Evolutionary conservation across 1,140 invertebrate genomes (phyloP).

Genomic region (Ips nitidus): DNA sequence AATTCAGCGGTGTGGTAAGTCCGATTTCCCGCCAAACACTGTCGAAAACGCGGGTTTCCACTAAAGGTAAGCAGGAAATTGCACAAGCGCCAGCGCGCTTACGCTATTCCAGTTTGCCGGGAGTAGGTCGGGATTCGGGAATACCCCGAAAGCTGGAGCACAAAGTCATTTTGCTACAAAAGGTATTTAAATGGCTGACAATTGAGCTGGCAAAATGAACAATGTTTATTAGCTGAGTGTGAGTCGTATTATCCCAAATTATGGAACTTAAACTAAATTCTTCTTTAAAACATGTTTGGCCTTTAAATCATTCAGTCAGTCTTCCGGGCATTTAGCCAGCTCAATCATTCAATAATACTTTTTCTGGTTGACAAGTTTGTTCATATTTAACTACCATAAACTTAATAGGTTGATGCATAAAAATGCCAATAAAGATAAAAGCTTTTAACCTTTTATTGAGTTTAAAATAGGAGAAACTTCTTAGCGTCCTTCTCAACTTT

Average conservation of each 20-base stretch:
- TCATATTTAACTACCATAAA: too few relatives aligned
- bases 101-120: slow-evolving; percentile 8
- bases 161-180: slow-evolving; percentile 3
- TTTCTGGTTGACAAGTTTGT: too few relatives aligned
- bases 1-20: too few relatives aligned
- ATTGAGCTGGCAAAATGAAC: too few relatives aligned
- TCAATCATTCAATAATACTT: too few relatives aligned
- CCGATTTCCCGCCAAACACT: slow-evolving; percentile 18
- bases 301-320: too few relatives aligned
- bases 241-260: neutral
- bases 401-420: too few relatives aligned
- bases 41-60: neutral
- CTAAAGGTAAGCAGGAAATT: slow-evolving; percentile 2
- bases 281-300: too few relatives aligned
- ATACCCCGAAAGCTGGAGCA: slow-evolving; percentile 18
- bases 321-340: too few relatives aligned
- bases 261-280: neutral
- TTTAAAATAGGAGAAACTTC: neutral
- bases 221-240: neutral
- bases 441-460: too few relatives aligned
- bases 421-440: too few relatives aligned
- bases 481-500: neutral
- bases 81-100: slow-evolving; percentile 17
- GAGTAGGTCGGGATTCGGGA: slow-evolving; percentile 20
- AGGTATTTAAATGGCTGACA: too few relatives aligned